A percentile compares a stretch with the other conserved stretches of the same genome.
Evolutionary conservation across 2,797 vertebrate genomes (phyloP).

Genomic region (Iguana delicatissima): DNA sequence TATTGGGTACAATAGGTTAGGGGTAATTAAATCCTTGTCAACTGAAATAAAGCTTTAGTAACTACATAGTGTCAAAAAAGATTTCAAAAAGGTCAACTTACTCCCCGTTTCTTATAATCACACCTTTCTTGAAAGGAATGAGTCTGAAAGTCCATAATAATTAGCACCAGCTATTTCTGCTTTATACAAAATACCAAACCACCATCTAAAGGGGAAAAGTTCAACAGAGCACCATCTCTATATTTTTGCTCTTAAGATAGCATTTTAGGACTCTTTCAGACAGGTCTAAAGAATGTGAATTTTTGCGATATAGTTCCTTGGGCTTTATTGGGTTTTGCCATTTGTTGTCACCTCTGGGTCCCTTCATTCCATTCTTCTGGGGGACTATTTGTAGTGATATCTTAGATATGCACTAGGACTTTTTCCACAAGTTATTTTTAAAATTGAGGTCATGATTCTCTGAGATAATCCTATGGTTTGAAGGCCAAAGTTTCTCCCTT

Average conservation of each 20-base stretch:
- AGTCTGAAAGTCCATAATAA: neutral
- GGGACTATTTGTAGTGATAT: too few relatives aligned
- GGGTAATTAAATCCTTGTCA: conserved; percentile 1
- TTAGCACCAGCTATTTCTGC: neutral
- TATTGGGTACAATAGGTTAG: neutral
- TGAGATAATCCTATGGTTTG: too few relatives aligned
- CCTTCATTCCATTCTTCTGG: too few relatives aligned
- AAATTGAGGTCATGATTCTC: too few relatives aligned
- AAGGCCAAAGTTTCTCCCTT: too few relatives aligned
- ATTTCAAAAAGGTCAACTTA: neutral
- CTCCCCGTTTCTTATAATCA: neutral
- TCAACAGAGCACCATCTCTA: neutral
- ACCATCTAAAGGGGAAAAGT: neutral
- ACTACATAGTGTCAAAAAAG: neutral
- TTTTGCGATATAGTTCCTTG: too few relatives aligned
- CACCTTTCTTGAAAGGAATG: neutral
- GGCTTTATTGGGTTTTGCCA: too few relatives aligned
- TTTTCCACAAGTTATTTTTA: too few relatives aligned
- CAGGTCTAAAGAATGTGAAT: too few relatives aligned
- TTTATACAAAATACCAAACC: neutral
- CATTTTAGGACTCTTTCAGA: neutral
- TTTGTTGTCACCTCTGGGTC: too few relatives aligned
- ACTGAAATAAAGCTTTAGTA: conserved; percentile 10
- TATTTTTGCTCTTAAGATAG: neutral
- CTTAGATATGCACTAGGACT: too few relatives aligned